phyloP scores from a whole-genome alignment of 2,113 vertebrate species.

The Zosterops japonicus region DNA sequence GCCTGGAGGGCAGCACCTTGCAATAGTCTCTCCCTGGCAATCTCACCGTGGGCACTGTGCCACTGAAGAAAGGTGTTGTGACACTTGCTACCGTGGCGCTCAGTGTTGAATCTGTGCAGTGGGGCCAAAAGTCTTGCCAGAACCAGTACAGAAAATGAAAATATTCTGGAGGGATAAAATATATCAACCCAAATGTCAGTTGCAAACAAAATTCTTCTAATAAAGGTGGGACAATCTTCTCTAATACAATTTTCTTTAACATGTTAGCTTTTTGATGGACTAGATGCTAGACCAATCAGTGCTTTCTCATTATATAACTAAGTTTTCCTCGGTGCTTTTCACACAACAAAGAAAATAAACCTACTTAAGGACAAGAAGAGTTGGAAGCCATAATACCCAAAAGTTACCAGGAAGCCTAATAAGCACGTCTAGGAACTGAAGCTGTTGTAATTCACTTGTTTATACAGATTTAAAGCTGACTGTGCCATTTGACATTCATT shows the following conservation, averaged over 20 bases:
- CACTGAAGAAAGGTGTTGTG: background rate
- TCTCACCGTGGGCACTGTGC: background rate
- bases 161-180: accelerated
- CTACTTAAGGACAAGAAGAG: background rate
- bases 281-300: background rate
- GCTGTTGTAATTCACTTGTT: background rate
- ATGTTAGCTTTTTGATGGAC: background rate
- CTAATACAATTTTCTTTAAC: background rate
- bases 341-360: background rate
- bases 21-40: background rate
- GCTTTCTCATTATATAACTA: background rate
- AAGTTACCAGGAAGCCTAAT: background rate
- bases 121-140: background rate
- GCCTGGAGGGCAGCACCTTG: background rate
- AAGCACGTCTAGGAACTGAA: background rate
- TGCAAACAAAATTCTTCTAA: background rate
- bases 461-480: background rate
- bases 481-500: background rate
- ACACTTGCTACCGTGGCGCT: background rate
- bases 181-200: background rate
- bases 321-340: background rate
- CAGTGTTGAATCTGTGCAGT: no score
- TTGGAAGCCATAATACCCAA: background rate
- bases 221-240: background rate
- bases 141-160: background rate